Conservation (phyloP, 1,140 invertebrate species). For the Brachionus plicatilis region DNA sequence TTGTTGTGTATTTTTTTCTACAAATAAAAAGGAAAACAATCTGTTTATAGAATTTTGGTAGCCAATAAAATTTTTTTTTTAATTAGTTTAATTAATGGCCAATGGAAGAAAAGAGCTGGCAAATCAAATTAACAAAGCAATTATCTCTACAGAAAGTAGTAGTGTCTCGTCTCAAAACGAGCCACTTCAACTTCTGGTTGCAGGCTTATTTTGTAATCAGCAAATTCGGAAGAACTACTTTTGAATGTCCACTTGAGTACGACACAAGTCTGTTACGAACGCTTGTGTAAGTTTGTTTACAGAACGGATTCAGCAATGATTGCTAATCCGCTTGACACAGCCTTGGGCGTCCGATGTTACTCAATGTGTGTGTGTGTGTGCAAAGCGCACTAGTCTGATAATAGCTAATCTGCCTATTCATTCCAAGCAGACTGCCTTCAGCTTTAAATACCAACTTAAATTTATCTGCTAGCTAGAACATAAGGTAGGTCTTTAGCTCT, state of each 20-base stretch:
- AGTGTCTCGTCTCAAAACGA: background rate
- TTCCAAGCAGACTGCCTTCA: background rate
- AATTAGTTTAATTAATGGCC: background rate
- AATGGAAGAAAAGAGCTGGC: background rate
- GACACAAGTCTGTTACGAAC: background rate
- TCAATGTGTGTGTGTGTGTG: background rate
- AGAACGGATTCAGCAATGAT: background rate
- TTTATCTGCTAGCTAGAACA: slow-evolving; percentile 1
- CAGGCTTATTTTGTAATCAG: slow-evolving; percentile 18
- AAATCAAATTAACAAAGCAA: background rate
- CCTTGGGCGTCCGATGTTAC: background rate
- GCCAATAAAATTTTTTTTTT: background rate
- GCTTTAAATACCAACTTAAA: background rate
- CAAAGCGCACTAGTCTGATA: background rate
- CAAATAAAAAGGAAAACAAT: background rate
- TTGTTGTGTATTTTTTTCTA: background rate
- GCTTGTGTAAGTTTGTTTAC: background rate
- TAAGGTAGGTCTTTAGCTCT: slow-evolving; percentile 14
- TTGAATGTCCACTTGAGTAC: slow-evolving; percentile 11
- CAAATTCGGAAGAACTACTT: background rate
- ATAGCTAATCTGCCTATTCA: background rate
- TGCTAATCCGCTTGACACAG: background rate
- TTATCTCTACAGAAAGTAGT: slow-evolving; percentile 9
- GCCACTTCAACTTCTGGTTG: background rate
- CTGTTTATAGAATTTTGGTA: background rate